Conservation (phyloP, 2,797 vertebrate genomes). For the Pristis pectinata region DNA sequence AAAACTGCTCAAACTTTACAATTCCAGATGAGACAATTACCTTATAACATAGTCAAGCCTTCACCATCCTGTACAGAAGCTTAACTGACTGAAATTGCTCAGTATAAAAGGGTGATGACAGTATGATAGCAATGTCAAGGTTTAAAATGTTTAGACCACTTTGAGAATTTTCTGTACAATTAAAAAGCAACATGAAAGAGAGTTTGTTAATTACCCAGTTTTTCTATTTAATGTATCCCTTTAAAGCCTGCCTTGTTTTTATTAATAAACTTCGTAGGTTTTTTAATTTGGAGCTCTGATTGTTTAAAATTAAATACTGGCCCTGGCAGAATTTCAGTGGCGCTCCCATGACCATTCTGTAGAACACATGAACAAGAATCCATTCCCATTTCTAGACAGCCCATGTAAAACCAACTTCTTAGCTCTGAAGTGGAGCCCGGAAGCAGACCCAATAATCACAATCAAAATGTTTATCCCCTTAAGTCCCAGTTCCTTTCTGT, state of each 20-base stretch:
- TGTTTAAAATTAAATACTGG: not conserved
- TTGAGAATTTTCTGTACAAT: not conserved
- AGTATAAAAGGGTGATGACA: not conserved
- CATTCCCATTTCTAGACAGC: not conserved
- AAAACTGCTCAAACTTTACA: not conserved
- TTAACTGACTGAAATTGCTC: not conserved
- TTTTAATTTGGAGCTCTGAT: not conserved
- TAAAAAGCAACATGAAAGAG: not conserved
- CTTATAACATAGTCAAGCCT: not conserved
- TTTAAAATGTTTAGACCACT: not conserved
- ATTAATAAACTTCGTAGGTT: not conserved
- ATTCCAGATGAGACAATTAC: not conserved
- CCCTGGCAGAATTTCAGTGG: not conserved
- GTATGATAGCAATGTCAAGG: not conserved
- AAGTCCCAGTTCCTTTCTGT: not conserved
- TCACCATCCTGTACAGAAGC: not conserved
- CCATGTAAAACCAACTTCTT: not conserved
- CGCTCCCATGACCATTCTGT: not conserved
- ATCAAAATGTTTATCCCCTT: not conserved
- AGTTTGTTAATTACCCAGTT: not conserved
- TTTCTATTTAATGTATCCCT: not conserved
- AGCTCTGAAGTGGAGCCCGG: conserved; percentile 11
- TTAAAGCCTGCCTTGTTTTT: not conserved
- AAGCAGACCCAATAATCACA: not conserved
- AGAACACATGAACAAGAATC: not conserved